Evolutionary conservation across 2,113 vertebrate species (phyloP).

Genomic region (Puffinus mauretanicus): DNA sequence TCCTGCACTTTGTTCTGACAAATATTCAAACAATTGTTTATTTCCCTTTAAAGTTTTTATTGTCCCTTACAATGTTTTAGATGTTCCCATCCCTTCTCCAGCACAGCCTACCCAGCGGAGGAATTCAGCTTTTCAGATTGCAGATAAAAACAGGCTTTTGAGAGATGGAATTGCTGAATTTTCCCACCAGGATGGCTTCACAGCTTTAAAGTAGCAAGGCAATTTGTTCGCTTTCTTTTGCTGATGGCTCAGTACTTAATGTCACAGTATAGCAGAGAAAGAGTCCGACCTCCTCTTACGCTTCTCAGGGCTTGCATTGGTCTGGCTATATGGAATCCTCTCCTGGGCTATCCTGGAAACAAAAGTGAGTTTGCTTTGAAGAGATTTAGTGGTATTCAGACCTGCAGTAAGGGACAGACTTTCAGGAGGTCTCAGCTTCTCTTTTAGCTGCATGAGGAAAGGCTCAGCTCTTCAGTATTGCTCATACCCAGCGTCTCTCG

Average conservation of each 20-base stretch:
- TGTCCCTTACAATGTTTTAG: background rate
- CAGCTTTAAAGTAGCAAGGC: background rate
- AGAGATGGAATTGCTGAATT: background rate
- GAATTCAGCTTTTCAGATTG: background rate
- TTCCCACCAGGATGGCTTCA: background rate
- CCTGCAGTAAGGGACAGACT: background rate
- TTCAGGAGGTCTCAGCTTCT: background rate
- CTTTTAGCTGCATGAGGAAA: background rate
- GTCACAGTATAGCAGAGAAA: background rate
- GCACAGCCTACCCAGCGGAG: background rate
- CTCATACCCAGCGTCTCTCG: background rate
- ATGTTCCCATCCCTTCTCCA: background rate
- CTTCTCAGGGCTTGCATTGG: background rate
- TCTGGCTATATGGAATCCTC: background rate
- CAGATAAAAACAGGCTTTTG: background rate
- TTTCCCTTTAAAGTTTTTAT: background rate
- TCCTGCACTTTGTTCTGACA: background rate
- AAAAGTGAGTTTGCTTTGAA: background rate
- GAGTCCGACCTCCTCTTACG: background rate
- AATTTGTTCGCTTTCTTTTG: background rate
- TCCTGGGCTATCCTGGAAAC: background rate
- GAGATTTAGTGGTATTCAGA: background rate
- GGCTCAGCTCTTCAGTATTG: background rate
- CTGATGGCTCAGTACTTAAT: background rate
- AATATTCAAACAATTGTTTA: background rate